Conservation (phyloP, 2,113 vertebrate genomes). For the Eubucco bourcierii region DNA sequence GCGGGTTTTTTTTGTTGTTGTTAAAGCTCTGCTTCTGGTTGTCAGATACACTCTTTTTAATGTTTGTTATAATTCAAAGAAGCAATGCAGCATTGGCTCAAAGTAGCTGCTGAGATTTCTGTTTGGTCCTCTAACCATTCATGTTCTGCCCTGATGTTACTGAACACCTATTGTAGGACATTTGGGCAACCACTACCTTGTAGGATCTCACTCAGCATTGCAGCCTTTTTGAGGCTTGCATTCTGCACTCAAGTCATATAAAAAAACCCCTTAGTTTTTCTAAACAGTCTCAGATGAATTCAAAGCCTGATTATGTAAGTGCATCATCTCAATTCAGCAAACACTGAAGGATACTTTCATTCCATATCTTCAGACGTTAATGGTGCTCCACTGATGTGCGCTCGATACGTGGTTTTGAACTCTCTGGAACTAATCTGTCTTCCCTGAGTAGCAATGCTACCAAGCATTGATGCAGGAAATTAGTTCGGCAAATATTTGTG, state of each 20-base stretch:
- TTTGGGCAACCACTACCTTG: not conserved
- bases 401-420: not conserved
- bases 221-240: not conserved
- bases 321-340: not conserved
- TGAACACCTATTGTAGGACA: not conserved
- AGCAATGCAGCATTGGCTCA: not conserved
- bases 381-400: not conserved
- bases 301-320: not conserved
- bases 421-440: not conserved
- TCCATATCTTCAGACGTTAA: not conserved
- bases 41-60: not conserved
- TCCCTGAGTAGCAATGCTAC: not conserved
- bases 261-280: not conserved
- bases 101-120: not conserved
- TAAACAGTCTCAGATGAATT: not conserved
- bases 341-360: not conserved
- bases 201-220: accelerated
- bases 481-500: not conserved
- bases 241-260: not conserved
- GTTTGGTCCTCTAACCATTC: not conserved
- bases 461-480: not conserved
- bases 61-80: not conserved
- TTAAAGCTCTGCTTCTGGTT: not conserved
- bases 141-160: not conserved
- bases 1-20: not conserved